Evolutionary conservation across 2,113 vertebrate genomes (phyloP).

Genomic region (Crotalus helleri): DNA sequence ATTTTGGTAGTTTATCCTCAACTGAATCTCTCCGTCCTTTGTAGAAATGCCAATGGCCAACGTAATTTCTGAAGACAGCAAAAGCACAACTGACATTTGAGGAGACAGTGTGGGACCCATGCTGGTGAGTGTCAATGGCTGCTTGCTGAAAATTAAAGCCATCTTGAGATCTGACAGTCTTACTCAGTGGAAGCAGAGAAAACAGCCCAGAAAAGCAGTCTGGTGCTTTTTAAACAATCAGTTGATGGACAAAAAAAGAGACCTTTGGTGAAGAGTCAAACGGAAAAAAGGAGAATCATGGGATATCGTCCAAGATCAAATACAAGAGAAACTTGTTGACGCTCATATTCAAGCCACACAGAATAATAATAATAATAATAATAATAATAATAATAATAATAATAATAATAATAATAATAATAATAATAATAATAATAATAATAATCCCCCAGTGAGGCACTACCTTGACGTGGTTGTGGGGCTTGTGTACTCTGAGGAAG

Average conservation of each 20-base stretch:
- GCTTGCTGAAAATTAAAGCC: neutral
- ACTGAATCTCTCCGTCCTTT: constrained; percentile 12
- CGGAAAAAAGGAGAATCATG: neutral
- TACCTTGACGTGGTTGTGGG: no score
- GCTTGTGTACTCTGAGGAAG: no score
- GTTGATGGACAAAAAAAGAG: neutral
- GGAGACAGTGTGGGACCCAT: neutral
- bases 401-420: no score
- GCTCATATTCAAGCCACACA: neutral
- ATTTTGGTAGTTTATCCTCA: constrained; percentile 24
- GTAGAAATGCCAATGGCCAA: constrained; percentile 13
- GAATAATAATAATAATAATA: no score
- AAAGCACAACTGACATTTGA: constrained; percentile 12
- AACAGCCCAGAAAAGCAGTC: neutral
- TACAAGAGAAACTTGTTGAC: neutral
- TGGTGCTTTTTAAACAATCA: neutral
- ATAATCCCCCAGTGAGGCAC: no score
- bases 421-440: no score
- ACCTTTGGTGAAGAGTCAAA: neutral
- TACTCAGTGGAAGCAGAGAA: neutral
- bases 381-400: no score
- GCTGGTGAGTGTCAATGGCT: neutral
- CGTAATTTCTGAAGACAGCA: constrained; percentile 3
- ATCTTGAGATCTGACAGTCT: neutral
- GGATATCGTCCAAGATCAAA: no score